These are phyloP conservation scores for Neodontobutis hainanensis DNA, from an alignment of 2,113 vertebrate genomes.

Conservation along the genomic window DNA sequence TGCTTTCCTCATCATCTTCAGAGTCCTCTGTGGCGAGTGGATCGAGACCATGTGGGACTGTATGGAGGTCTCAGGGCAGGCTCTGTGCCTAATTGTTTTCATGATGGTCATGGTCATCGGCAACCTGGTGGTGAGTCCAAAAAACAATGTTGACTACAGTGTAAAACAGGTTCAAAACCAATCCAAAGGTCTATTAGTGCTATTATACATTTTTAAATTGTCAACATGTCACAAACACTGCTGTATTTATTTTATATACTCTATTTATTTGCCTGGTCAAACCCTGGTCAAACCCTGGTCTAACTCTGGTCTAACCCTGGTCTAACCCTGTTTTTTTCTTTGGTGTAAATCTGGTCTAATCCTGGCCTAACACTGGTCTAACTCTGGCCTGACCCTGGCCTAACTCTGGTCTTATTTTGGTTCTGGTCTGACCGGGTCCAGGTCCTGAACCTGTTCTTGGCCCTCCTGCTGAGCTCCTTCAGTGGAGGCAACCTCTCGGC, in stretches of 20 bases:
- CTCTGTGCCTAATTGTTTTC: slow-evolving; percentile 91
- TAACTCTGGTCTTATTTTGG: neutral
- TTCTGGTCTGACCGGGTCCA: neutral
- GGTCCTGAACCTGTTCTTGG: slow-evolving; percentile 94
- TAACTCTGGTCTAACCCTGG: too few relatives aligned
- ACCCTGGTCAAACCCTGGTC: too few relatives aligned
- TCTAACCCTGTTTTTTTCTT: too few relatives aligned
- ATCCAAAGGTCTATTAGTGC: too few relatives aligned
- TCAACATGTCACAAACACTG: too few relatives aligned
- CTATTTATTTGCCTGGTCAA: too few relatives aligned
- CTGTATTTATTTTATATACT: too few relatives aligned
- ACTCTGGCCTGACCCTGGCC: neutral
- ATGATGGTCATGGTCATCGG: slow-evolving; percentile 97
- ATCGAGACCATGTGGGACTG: slow-evolving; percentile 99
- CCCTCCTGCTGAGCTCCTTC: slow-evolving; percentile 94
- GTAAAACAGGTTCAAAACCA: too few relatives aligned
- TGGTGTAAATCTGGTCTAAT: too few relatives aligned
- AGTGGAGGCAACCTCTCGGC: slow-evolving; percentile 87
- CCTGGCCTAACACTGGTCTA: neutral
- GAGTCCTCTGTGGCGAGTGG: slow-evolving; percentile 95
- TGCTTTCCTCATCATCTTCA: slow-evolving; percentile 95
- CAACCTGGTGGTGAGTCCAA: slow-evolving; percentile 90
- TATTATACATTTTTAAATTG: too few relatives aligned
- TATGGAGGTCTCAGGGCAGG: slow-evolving; percentile 93
- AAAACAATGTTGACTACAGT: too few relatives aligned